These are phyloP conservation scores for Parnassius mnemosyne DNA, from an alignment of 2,888 invertebrate species.

Conservation along the genomic window DNA sequence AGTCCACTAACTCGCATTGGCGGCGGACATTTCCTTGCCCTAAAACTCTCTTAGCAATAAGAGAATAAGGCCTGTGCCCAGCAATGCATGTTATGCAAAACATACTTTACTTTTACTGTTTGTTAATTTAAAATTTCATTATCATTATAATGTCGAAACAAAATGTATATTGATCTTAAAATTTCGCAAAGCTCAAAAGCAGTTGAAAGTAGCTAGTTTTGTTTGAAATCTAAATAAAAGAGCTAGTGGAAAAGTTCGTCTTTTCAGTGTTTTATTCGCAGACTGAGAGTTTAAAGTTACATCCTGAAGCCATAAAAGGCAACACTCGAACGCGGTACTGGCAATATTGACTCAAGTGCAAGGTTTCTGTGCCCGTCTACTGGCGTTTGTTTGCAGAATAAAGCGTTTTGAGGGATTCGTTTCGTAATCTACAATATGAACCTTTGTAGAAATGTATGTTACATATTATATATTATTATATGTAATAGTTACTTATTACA, in stretches of 20 bases:
- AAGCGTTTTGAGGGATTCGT: conserved; percentile 26
- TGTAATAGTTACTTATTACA: too few species aligned
- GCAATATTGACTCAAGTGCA: conserved; percentile 71
- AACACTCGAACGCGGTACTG: conserved; percentile 45
- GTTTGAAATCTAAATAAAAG: conserved; percentile 10
- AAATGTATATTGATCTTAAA: not conserved
- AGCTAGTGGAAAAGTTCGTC: conserved; percentile 25
- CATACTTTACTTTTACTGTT: too few species aligned
- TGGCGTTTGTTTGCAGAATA: conserved; percentile 29
- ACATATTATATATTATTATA: too few species aligned
- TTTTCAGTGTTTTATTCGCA: conserved; percentile 29
- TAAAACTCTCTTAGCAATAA: too few species aligned
- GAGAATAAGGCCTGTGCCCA: too few species aligned
- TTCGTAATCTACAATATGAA: not conserved
- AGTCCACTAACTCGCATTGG: too few species aligned
- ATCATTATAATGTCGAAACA: too few species aligned
- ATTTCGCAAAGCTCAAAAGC: not conserved
- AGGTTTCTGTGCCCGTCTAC: conserved; percentile 46
- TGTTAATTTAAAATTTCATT: too few species aligned
- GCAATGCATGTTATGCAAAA: too few species aligned
- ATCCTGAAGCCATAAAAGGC: conserved; percentile 59
- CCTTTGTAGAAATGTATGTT: not conserved
- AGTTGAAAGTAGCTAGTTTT: not conserved
- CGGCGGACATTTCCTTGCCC: too few species aligned
- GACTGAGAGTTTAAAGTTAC: conserved; percentile 48